A percentile compares a stretch with the other conserved stretches of the same genome.
Conservation (phyloP, 2,113 vertebrate genomes). For the Nesogale talazaci region DNA sequence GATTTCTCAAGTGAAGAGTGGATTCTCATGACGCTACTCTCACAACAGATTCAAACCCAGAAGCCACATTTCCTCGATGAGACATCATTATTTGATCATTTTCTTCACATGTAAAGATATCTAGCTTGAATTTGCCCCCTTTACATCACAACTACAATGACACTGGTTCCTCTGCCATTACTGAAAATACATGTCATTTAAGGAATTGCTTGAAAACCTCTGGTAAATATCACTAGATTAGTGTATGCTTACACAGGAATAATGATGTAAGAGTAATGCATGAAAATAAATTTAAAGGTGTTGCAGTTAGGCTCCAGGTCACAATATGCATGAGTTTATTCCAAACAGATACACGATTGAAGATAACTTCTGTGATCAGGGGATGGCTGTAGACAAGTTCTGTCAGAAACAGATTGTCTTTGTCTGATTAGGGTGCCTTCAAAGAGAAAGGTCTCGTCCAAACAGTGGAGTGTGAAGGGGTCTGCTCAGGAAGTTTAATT, state of each 20-base stretch:
- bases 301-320: too few relatives aligned
- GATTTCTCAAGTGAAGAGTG: slow-evolving; percentile 14
- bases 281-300: too few relatives aligned
- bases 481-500: too few relatives aligned
- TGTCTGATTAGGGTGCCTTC: too few relatives aligned
- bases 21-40: not conserved
- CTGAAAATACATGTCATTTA: slow-evolving; percentile 11
- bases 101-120: not conserved
- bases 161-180: not conserved
- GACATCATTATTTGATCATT: not conserved
- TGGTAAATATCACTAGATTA: not conserved
- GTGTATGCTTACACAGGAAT: slow-evolving; percentile 8
- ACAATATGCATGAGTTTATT: too few relatives aligned
- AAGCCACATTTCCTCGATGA: not conserved
- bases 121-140: not conserved
- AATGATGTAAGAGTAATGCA: not conserved
- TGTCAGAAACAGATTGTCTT: too few relatives aligned
- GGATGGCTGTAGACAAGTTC: too few relatives aligned
- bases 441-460: too few relatives aligned
- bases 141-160: not conserved
- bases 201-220: not conserved
- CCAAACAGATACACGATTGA: too few relatives aligned
- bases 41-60: not conserved
- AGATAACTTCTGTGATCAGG: too few relatives aligned
- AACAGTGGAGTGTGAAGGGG: too few relatives aligned